Percentiles rank a stretch among this genome's conserved stretches.
These are phyloP conservation scores for Nansenia antarctica DNA, from an alignment of 2,113 vertebrate genomes.

Conservation along the genomic window DNA sequence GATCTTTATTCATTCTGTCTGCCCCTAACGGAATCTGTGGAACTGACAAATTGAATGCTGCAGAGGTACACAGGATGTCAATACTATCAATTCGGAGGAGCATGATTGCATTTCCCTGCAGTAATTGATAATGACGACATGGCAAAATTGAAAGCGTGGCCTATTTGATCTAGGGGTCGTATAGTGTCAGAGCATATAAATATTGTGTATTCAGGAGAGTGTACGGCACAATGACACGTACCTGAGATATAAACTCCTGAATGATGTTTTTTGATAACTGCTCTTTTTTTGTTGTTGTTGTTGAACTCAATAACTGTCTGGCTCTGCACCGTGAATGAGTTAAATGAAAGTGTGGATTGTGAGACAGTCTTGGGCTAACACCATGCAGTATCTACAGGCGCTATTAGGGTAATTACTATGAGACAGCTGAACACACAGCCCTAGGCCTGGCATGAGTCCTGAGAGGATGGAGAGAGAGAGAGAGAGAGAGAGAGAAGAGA, in stretches of 20 bases:
- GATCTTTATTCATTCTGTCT: not conserved
- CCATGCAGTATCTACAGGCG: conserved; percentile 22
- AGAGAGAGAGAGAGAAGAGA: not conserved
- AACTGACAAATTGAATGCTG: conserved; percentile 27
- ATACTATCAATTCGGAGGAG: conserved; percentile 28
- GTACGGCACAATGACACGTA: too few species aligned
- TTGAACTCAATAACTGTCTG: too few species aligned
- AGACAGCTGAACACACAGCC: conserved; percentile 34
- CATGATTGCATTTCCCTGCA: conserved; percentile 24
- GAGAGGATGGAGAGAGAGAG: conserved; percentile 15
- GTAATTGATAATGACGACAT: conserved; percentile 25
- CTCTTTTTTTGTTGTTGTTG: not conserved
- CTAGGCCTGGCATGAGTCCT: conserved; percentile 25
- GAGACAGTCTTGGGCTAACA: conserved; percentile 23
- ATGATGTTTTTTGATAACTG: not conserved
- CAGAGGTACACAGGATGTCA: conserved; percentile 23
- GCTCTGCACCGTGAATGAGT: too few species aligned
- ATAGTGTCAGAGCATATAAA: not conserved
- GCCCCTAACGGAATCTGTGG: not conserved
- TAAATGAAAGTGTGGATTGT: not conserved
- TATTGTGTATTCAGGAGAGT: too few species aligned
- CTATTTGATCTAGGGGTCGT: conserved; percentile 1
- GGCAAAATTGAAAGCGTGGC: conserved; percentile 27
- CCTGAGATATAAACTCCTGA: too few species aligned
- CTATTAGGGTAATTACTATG: conserved; percentile 51